A percentile compares a stretch with the other conserved stretches of the same genome.
phyloP scores from a whole-genome alignment of 2,797 vertebrate species.

The Malurus splendens region DNA sequence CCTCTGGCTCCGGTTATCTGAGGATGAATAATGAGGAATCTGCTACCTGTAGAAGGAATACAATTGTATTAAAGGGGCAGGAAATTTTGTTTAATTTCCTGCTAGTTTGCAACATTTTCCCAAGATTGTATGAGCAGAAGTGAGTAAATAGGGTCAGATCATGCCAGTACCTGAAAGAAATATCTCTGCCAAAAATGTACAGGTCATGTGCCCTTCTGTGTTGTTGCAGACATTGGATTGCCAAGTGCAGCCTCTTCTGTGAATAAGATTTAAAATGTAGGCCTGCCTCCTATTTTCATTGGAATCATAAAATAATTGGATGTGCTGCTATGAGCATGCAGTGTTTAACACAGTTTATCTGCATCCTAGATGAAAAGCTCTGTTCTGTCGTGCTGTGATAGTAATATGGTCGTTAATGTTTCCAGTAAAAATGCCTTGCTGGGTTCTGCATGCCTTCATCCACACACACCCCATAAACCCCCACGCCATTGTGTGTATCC shows the following conservation, averaged over 20 bases:
- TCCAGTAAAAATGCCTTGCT: not conserved
- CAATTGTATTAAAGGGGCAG: not conserved
- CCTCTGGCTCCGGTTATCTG: not conserved
- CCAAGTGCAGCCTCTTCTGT: not conserved
- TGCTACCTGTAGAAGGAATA: not conserved
- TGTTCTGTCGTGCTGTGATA: not conserved
- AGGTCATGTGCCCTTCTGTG: not conserved
- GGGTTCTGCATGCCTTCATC: not conserved
- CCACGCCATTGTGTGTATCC: not conserved
- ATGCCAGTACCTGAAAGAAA: not conserved
- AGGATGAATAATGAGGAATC: not conserved
- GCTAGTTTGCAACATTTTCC: not conserved
- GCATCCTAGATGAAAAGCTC: not conserved
- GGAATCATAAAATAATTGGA: not conserved
- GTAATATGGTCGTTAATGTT: not conserved
- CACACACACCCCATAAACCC: not conserved
- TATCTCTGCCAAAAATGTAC: not conserved
- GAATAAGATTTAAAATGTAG: not conserved
- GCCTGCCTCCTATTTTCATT: not conserved
- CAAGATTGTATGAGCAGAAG: not conserved
- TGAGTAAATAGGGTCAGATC: not conserved
- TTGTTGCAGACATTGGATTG: not conserved
- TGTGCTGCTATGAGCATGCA: not conserved
- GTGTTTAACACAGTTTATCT: not conserved
- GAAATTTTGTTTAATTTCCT: not conserved